Conservation (phyloP, 2,113 vertebrate genomes). For the Picathartes gymnocephalus region DNA sequence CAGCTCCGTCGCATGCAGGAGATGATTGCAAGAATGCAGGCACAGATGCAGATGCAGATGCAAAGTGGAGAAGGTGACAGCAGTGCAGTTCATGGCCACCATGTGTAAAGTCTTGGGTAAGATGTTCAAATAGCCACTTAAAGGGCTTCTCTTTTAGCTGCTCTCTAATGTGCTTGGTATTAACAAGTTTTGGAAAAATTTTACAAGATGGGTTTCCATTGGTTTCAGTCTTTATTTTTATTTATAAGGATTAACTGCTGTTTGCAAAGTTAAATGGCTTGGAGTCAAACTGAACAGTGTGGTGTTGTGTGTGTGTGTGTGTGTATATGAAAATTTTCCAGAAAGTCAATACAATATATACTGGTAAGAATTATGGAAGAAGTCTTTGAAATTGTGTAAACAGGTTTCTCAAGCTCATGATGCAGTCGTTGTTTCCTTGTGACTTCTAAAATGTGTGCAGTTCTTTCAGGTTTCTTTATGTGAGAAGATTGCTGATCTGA, state of each 20-base stretch:
- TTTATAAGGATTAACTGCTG: not conserved
- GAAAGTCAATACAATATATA: not conserved
- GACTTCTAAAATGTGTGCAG: not conserved
- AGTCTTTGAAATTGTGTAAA: not conserved
- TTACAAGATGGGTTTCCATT: not conserved
- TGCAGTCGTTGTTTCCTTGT: not conserved
- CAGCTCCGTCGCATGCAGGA: constrained; percentile 98
- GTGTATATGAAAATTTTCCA: not conserved
- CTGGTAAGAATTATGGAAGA: not conserved
- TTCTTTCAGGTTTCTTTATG: not conserved
- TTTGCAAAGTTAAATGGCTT: not conserved
- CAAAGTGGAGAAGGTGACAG: constrained; percentile 78
- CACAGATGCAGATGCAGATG: constrained; percentile 92
- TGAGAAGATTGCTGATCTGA: not conserved
- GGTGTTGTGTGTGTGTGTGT: not conserved
- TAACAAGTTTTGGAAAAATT: not conserved
- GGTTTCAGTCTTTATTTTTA: not conserved
- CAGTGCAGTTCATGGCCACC: constrained; percentile 56
- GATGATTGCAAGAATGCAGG: constrained; percentile 97
- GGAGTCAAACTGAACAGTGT: not conserved
- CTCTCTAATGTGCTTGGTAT: not conserved
- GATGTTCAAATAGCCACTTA: not conserved
- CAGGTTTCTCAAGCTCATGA: not conserved
- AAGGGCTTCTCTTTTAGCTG: not conserved
- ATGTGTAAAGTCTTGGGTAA: constrained; percentile 61